A percentile compares a stretch with the other conserved stretches of the same genome.
Conservation (phyloP, 1,140 invertebrate species). For the Hermetia illucens region DNA sequence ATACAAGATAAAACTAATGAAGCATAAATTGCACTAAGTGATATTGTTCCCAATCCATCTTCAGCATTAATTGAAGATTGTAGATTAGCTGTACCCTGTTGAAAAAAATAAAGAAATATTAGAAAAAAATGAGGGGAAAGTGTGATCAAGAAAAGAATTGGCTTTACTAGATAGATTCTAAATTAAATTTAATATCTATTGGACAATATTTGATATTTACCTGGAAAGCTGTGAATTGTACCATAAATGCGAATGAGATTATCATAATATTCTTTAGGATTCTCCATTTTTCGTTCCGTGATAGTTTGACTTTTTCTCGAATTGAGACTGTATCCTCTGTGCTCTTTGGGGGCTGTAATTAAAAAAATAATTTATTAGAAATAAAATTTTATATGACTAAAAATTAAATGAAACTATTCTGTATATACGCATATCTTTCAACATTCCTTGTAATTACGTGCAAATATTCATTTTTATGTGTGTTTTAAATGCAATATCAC, state of each 20-base stretch:
- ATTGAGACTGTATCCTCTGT: conserved; percentile 29
- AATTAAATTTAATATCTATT: neutral
- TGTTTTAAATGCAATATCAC: too few species aligned
- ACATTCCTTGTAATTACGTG: too few species aligned
- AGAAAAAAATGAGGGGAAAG: neutral
- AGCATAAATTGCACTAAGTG: conserved; percentile 74
- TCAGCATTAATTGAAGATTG: conserved; percentile 76
- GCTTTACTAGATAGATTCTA: neutral
- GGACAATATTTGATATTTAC: conserved; percentile 10
- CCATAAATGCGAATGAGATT: conserved; percentile 78
- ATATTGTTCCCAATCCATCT: conserved; percentile 70
- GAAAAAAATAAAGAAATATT: conserved; percentile 2
- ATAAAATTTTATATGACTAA: neutral
- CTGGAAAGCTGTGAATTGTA: conserved; percentile 85
- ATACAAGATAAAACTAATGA: conserved; percentile 82
- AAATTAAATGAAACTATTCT: too few species aligned
- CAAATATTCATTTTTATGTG: too few species aligned
- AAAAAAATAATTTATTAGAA: neutral
- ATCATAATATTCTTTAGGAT: conserved; percentile 78
- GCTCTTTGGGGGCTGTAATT: conserved; percentile 10
- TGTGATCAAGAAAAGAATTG: neutral
- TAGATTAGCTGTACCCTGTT: conserved; percentile 70
- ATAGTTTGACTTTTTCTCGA: conserved; percentile 58
- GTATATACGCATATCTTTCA: too few species aligned
- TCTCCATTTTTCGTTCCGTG: conserved; percentile 65